A percentile compares a stretch with the other conserved stretches of the same genome.
These are phyloP conservation scores for Xenopus borealis DNA, from an alignment of 2,113 vertebrate genomes.

Conservation along the genomic window DNA sequence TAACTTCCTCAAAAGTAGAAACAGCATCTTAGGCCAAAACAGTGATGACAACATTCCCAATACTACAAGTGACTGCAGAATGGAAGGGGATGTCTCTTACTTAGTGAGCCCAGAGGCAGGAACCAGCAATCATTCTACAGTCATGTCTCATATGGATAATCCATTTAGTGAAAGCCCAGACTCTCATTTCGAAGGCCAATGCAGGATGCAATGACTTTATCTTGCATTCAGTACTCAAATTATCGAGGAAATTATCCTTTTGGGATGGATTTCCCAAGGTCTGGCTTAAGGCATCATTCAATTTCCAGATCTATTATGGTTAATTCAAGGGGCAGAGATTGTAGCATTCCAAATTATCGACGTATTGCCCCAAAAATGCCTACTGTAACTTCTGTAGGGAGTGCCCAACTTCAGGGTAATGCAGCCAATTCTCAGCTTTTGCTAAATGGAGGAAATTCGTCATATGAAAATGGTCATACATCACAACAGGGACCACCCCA, in stretches of 20 bases:
- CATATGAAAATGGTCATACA: slow-evolving; percentile 64
- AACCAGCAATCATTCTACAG: slow-evolving; percentile 60
- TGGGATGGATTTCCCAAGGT: slow-evolving; percentile 82
- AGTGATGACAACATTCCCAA: slow-evolving; percentile 82
- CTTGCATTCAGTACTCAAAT: slow-evolving; percentile 65
- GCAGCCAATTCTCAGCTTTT: slow-evolving; percentile 73
- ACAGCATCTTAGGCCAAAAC: slow-evolving; percentile 56
- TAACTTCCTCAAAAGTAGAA: slow-evolving; percentile 82
- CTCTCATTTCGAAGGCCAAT: slow-evolving; percentile 82
- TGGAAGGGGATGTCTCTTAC: slow-evolving; percentile 75
- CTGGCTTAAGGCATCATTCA: slow-evolving; percentile 81
- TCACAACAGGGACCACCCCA: slow-evolving; percentile 76
- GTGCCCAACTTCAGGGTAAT: slow-evolving; percentile 73
- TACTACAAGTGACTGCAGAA: slow-evolving; percentile 81
- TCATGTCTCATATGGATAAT: slow-evolving; percentile 71
- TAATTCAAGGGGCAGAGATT: slow-evolving; percentile 68
- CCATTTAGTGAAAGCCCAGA: slow-evolving; percentile 72
- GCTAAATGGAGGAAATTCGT: slow-evolving; percentile 69
- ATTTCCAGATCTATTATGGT: slow-evolving; percentile 74
- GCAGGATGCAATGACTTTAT: slow-evolving; percentile 77
- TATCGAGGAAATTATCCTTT: slow-evolving; percentile 77
- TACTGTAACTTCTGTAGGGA: slow-evolving; percentile 73
- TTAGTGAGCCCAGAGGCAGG: slow-evolving; percentile 76
- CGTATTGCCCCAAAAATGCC: slow-evolving; percentile 90
- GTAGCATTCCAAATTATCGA: slow-evolving; percentile 81